phyloP scores from a whole-genome alignment of 1,140 invertebrate genomes.

The Drosophila repleta region DNA sequence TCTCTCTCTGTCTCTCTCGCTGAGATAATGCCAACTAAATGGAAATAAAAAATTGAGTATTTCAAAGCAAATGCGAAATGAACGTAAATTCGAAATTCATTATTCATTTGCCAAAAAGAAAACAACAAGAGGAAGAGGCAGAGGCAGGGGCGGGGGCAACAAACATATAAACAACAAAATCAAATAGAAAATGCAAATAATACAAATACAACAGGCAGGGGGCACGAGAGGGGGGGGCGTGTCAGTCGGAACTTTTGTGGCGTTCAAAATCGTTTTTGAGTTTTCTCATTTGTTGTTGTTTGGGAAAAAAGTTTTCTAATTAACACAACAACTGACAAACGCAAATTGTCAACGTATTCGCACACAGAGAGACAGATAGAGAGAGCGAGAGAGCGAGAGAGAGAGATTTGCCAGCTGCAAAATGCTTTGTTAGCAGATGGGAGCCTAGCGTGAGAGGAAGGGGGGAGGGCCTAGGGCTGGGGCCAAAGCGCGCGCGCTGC shows the following conservation, averaged over 20 bases:
- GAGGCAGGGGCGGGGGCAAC: neutral
- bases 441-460: neutral
- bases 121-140: neutral
- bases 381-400: neutral
- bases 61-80: conserved; percentile 46
- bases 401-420: conserved; percentile 43
- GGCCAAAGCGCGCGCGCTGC: conserved; percentile 15
- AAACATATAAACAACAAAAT: conserved; percentile 58
- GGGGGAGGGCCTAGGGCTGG: neutral
- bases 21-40: conserved; percentile 23
- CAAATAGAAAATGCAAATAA: conserved; percentile 79
- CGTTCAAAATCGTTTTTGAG: conserved; percentile 76
- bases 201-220: conserved; percentile 43
- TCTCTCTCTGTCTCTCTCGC: neutral
- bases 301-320: conserved; percentile 81
- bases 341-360: conserved; percentile 73
- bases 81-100: conserved; percentile 79
- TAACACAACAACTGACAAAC: conserved; percentile 81
- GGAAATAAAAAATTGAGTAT: conserved; percentile 25
- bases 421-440: conserved; percentile 66
- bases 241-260: conserved; percentile 53
- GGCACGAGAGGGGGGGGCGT: neutral
- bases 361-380: conserved; percentile 7
- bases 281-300: conserved; percentile 60
- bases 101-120: conserved; percentile 66